Percentiles rank a stretch among this genome's conserved stretches.
Evolutionary conservation across 2,888 invertebrate species (phyloP).

Genomic region (Lamellibrachia columna): DNA sequence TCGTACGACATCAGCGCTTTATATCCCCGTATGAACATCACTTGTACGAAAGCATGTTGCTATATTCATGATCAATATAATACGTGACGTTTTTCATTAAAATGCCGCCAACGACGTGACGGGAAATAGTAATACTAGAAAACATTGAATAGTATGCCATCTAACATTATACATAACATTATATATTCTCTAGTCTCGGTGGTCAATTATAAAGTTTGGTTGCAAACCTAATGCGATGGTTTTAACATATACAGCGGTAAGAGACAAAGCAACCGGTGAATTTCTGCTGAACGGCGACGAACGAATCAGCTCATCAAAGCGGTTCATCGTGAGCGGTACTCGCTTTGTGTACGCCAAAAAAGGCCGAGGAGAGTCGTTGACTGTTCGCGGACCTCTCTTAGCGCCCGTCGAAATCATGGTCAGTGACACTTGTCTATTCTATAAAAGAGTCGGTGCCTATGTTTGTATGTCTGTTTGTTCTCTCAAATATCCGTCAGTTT

Average conservation of each 20-base stretch:
- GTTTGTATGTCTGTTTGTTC: no score
- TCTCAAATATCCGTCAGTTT: no score
- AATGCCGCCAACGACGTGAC: no score
- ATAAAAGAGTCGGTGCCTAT: not conserved
- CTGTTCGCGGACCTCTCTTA: slow-evolving; percentile 53
- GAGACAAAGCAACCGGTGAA: slow-evolving; percentile 44
- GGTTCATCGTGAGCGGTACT: slow-evolving; percentile 53
- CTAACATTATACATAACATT: not conserved
- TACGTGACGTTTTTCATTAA: no score
- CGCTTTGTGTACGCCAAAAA: slow-evolving; percentile 50
- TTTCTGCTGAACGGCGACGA: slow-evolving; percentile 51
- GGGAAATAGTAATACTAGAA: no score
- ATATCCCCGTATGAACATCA: no score
- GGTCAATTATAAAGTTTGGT: not conserved
- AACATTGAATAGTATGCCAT: no score
- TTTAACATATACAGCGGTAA: slow-evolving; percentile 45
- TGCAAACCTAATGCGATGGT: not conserved
- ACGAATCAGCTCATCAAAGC: slow-evolving; percentile 43
- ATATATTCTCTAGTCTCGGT: not conserved
- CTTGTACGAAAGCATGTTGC: no score
- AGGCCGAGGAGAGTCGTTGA: slow-evolving; percentile 43
- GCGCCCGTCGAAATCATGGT: slow-evolving; percentile 35
- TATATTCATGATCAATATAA: no score
- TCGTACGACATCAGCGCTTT: no score
- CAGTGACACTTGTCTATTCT: not conserved